phyloP scores from a whole-genome alignment of 1,140 invertebrate genomes.

The Scaptomyza graminum region DNA sequence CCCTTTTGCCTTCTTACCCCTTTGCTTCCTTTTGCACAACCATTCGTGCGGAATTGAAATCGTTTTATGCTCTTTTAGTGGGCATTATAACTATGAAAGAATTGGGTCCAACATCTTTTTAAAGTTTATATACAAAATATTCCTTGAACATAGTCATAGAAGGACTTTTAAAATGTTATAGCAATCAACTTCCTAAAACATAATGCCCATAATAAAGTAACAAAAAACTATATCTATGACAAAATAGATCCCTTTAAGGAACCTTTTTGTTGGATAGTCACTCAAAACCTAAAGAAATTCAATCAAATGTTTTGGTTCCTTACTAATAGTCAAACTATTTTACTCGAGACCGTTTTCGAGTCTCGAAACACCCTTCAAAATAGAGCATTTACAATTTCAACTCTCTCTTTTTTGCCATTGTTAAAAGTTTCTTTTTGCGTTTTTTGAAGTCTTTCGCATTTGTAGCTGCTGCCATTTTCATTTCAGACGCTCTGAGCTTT shows the following conservation, averaged over 20 bases:
- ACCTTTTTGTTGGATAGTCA: too few species aligned
- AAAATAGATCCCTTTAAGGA: too few species aligned
- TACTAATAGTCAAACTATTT: not conserved
- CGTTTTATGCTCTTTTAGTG: conserved; percentile 61
- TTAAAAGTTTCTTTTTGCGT: conserved; percentile 1
- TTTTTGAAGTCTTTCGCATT: conserved; percentile 14
- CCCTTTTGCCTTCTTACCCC: conserved; percentile 16
- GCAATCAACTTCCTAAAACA: too few species aligned
- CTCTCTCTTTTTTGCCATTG: not conserved
- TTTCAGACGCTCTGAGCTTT: conserved; percentile 51
- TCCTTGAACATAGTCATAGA: too few species aligned
- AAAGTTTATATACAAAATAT: not conserved
- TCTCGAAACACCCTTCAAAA: not conserved
- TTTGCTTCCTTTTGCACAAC: conserved; percentile 5
- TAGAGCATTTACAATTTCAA: conserved; percentile 1
- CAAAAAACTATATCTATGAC: too few species aligned
- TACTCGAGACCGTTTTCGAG: too few species aligned
- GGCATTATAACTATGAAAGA: conserved; percentile 13
- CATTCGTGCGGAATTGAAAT: conserved; percentile 72
- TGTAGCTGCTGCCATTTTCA: conserved; percentile 41
- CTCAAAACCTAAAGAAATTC: too few species aligned
- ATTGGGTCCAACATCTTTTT: not conserved
- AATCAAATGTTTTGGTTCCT: too few species aligned
- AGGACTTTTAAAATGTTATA: too few species aligned
- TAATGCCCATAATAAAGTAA: too few species aligned